phyloP scores from a whole-genome alignment of 2,113 vertebrate genomes.

The Pholis gunnellus region DNA sequence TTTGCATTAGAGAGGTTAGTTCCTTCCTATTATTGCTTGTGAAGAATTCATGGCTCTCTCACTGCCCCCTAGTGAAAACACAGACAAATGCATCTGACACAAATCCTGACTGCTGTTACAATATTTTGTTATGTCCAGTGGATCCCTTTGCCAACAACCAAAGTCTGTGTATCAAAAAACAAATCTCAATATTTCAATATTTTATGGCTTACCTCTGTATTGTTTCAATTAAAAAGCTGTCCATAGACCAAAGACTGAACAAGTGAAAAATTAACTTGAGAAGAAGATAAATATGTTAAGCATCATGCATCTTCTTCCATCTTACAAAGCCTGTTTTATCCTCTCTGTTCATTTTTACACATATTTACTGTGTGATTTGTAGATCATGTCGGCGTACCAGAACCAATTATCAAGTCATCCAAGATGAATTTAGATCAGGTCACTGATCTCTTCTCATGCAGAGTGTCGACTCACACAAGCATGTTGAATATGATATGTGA shows the following conservation, averaged over 20 bases:
- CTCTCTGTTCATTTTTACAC: not conserved
- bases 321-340: not conserved
- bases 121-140: not conserved
- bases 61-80: constrained; percentile 61
- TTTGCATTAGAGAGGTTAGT: not conserved
- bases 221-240: not conserved
- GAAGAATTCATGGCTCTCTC: constrained; percentile 8
- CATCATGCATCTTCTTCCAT: not conserved
- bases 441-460: not conserved
- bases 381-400: not conserved
- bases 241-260: not conserved
- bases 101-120: not conserved
- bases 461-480: not conserved
- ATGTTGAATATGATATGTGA: constrained; percentile 11
- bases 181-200: not conserved
- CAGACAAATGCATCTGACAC: not conserved
- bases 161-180: not conserved
- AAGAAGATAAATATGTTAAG: not conserved
- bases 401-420: constrained; percentile 30
- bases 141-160: not conserved
- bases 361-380: not conserved
- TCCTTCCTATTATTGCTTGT: constrained; percentile 3
- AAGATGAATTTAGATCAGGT: constrained; percentile 24
- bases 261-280: not conserved
- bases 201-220: not conserved